A percentile compares a stretch with the other conserved stretches of the same genome.
Conservation (phyloP, 2,888 invertebrate genomes). For the Prosopocoilus inquinatus region DNA sequence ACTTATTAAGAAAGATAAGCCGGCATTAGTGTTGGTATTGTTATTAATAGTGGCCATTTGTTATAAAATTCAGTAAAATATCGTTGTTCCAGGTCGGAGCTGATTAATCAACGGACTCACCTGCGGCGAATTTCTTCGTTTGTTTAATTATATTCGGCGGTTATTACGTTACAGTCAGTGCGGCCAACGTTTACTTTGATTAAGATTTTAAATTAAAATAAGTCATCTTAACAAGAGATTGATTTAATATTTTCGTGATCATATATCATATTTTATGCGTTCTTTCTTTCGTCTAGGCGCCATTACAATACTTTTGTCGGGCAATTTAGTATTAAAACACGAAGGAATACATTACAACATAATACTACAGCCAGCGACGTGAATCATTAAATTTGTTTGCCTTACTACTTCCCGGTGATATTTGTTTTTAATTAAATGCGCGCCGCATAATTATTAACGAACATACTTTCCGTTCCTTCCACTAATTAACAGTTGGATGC, state of each 20-base stretch:
- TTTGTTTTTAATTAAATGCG: no score
- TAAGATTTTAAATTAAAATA: background rate
- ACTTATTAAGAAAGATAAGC: conserved; percentile 31
- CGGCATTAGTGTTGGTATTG: conserved; percentile 15
- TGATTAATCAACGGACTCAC: conserved; percentile 1
- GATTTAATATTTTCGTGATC: background rate
- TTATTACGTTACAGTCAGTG: background rate
- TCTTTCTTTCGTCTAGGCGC: no score
- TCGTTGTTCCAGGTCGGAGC: background rate
- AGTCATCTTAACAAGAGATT: background rate
- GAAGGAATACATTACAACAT: no score
- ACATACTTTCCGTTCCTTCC: no score
- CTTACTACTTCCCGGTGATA: no score
- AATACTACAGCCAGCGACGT: no score
- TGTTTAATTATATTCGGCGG: background rate
- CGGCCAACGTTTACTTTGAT: background rate
- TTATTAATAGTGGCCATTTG: conserved; percentile 13
- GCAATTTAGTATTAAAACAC: no score
- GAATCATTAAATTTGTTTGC: no score
- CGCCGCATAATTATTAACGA: no score
- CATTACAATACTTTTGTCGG: no score
- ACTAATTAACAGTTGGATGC: no score
- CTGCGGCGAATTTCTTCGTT: background rate
- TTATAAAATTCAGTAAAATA: conserved; percentile 9
- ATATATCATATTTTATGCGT: background rate